A percentile compares a stretch with the other conserved stretches of the same genome.
phyloP scores from a whole-genome alignment of 2,113 vertebrate genomes.

The Macrotus californicus region DNA sequence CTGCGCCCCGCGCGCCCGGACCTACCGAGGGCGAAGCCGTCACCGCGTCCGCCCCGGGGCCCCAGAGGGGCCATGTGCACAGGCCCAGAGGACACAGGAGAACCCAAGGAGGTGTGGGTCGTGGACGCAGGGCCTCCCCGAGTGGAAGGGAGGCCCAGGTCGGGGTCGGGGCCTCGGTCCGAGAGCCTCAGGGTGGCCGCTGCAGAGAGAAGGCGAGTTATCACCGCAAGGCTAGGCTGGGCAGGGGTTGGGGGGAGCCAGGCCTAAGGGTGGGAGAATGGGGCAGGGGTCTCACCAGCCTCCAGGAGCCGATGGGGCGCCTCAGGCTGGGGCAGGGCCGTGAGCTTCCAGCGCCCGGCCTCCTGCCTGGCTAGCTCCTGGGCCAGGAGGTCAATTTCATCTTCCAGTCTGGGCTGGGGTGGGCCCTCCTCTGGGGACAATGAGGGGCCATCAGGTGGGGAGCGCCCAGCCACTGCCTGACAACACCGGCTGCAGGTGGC shows the following conservation, averaged over 20 bases:
- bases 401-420: constrained; percentile 78
- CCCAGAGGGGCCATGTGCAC: constrained; percentile 78
- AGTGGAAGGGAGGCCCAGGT: neutral
- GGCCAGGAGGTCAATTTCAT: constrained; percentile 90
- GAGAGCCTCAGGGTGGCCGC: constrained; percentile 18
- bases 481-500: neutral
- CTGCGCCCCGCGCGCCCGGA: neutral
- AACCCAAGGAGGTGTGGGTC: neutral
- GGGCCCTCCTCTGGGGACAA: constrained; percentile 50
- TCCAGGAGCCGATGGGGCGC: neutral
- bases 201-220: neutral
- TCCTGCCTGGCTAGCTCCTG: constrained; percentile 83
- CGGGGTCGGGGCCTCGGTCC: rapidly evolving
- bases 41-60: constrained; percentile 71
- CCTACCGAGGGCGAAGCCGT: constrained; percentile 84
- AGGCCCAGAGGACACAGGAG: neutral
- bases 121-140: rapidly evolving
- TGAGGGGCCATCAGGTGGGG: neutral
- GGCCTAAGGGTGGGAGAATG: rapidly evolving
- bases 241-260: rapidly evolving
- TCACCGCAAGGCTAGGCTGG: too few relatives aligned
- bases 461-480: neutral
- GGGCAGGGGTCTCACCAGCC: constrained; percentile 30
- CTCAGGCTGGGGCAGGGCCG: neutral
- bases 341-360: neutral